Base-by-base conservation (phyloP, 1,140 invertebrate species). In the Ceratina japonica region DNA sequence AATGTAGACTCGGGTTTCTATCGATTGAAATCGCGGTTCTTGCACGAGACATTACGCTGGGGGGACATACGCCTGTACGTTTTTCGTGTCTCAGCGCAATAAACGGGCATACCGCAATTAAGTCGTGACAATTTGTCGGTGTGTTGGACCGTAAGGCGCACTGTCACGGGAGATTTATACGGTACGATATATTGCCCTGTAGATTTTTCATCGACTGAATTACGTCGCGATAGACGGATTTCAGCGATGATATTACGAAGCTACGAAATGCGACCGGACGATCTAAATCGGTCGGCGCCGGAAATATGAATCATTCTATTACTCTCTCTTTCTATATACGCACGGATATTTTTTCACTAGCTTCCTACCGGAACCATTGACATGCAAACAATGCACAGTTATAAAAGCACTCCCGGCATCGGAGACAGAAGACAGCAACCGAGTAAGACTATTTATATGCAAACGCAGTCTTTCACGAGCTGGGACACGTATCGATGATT, bases 381-480 rank as follows among this genome's bases (percentile, higher is more conserved):
- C 68, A 15, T 3, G 24, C 49, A 13, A 49, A 64, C 75, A 72
- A 78, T 63, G 59, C 27, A 64, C 59, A 64, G 59, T 72, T 72
- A 64, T 63, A 72, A 56, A 78, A 77, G 49, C 44, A 13, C 22
- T 3, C n/a, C 51, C 56, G 56, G n/a, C 8, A 59, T 20, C 1
- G n/a, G 8, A 59, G n/a, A 54, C 15, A 54, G 27, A 77, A 72
- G 68, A 78, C 59, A 63, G 12, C 44, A n/a, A 18, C 24, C 12
- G 58, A 37, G 68, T n/a, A 72, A 76, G n/a, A 63, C 75, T 78
- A 78, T 78, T 78, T 78, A 63, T 71, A 72, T 78, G 75, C 75
- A 78, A 78, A 72, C 75, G 44, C 69, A 59, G 20, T 63, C 75
- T 78, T 78, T 72, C 75, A 63, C 10, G 18, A 4, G 20, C 16